Base-by-base conservation (phyloP, 2,797 vertebrate genomes). In the Amblyraja radiata region DNA sequence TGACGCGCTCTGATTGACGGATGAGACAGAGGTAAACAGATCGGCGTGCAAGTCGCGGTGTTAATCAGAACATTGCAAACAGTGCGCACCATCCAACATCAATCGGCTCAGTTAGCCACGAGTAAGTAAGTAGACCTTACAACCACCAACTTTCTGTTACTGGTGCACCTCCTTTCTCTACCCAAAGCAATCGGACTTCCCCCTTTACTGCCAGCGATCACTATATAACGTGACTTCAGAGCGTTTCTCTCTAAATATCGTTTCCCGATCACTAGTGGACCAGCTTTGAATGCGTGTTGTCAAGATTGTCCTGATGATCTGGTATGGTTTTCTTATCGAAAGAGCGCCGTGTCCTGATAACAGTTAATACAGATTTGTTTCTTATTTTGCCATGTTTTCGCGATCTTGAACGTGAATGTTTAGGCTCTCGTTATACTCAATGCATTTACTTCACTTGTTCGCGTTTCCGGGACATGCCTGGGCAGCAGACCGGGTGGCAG, bases 401-500 rank as follows among this genome's bases (percentile, higher is more conserved):
- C 46, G 65, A 6, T 68, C 36, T 68, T 9, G 6, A 7, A 63
- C 6, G 83, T n/a, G 1, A 86, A 86, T 6, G 25, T 86, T 5
- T 54, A 5, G 28, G 28, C 5, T 13, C 32, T 32, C 16, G n/a
- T 36, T 21, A 63, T 63, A 23, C 63, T 68, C 32, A 36, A 39
- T 2, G 78, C 78, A 39, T 65, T 88, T 68, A 68, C 9, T 28
- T 68, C 90, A 73, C 90, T 91, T 74, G 71, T 74, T 91, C 21
- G 46, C 68, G 39, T 91, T 91, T 91, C 90, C 90, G 90, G 68
- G 28, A 91, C 90, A 91, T 91, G 90, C 25, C 90, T 73, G 90
- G 90, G 90, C 68, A 91, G 32, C 65, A 28, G 36, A 74, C 65
- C 2, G 1, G 23, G 32, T 71, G 68, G 84, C 84, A 88, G 32